Conservation (phyloP, 2,888 invertebrate genomes). For the Melanostoma scalare region DNA sequence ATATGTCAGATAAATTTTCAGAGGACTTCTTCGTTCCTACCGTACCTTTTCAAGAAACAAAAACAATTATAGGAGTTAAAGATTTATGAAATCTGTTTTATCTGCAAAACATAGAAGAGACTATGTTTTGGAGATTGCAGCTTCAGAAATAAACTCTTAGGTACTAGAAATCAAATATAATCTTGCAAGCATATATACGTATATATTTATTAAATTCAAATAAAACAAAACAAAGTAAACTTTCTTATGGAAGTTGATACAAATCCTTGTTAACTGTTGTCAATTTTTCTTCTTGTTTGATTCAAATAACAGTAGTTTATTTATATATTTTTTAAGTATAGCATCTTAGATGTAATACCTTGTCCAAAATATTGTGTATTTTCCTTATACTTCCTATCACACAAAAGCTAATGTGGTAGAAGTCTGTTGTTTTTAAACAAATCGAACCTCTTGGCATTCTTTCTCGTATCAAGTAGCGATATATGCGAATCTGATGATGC, state of each 20-base stretch:
- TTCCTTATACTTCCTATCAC: conserved; percentile 12
- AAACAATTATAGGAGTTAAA: too few relatives aligned
- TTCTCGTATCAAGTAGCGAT: too few relatives aligned
- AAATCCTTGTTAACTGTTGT: conserved; percentile 38
- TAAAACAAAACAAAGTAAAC: conserved; percentile 36
- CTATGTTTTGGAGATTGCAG: background rate
- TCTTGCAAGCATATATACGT: conserved; percentile 56
- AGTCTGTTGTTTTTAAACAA: background rate
- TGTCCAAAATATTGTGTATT: conserved; percentile 46
- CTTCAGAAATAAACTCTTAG: background rate
- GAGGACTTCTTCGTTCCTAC: too few relatives aligned
- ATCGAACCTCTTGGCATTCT: too few relatives aligned
- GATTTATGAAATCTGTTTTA: too few relatives aligned
- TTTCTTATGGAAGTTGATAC: conserved; percentile 37
- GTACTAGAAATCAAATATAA: background rate
- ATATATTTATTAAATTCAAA: conserved; percentile 56
- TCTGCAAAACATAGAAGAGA: too few relatives aligned
- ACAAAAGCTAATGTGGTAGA: conserved; percentile 2
- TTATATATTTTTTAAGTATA: conserved; percentile 1
- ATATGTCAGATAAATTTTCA: too few relatives aligned
- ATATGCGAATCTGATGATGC: too few relatives aligned
- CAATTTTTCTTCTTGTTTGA: conserved; percentile 30
- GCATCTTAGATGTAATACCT: conserved; percentile 33
- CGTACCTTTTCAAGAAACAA: too few relatives aligned
- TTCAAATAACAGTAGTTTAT: conserved; percentile 43